Base-by-base conservation (phyloP, 2,888 invertebrate genomes). In the Crepidodera aurea region DNA sequence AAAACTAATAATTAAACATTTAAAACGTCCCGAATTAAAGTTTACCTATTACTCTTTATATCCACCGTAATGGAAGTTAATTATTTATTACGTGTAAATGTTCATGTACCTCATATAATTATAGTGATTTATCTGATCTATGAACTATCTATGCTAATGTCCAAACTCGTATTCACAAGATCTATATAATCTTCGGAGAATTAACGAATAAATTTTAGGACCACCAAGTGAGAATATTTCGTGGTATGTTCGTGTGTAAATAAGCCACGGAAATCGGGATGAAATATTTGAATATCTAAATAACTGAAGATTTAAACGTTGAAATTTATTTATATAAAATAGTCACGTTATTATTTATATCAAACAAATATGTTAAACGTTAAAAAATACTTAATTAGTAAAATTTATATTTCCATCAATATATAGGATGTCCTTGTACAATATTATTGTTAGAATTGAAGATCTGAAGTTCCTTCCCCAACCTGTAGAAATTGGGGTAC, bases 111-210 rank as follows among this genome's bases (percentile, higher is more conserved):
- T 22, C 19, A 29, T 48, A 25, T 55, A 60, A 55, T 60, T 55
- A 60, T 53, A 55, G 50, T 55, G 60, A 50, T 60, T 60, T 55
- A 60, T 54, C 29, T 37, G 19, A 13, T 54, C 10, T 60, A 32
- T 48, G 53, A 46, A 53, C 44, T 48, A 60, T 55, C 54, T 60
- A 60, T 60, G 55, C 55, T 60, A 60, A 60, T 60, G 53, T 46
- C 18, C 34, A 39, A 60, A 55, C 50, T 34, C 15, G 46, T 46
- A 40, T 22, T 34, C 51, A 53, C 34, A 29, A 40, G 44, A 59
- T 44, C 51, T 44, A 51, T 59, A 59, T 60, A 60, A 60, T 60
- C 60, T 46, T 53, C 27, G 53, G 32, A 53, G 53, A 53, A 37
- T 46, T 50, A 55, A 53, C 54, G 60, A 54, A 60, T 34, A 39